Percentiles rank a stretch among this genome's conserved stretches.
Evolutionary conservation across 2,797 vertebrate species (phyloP).

Genomic region (Neomorphus geoffroyi): DNA sequence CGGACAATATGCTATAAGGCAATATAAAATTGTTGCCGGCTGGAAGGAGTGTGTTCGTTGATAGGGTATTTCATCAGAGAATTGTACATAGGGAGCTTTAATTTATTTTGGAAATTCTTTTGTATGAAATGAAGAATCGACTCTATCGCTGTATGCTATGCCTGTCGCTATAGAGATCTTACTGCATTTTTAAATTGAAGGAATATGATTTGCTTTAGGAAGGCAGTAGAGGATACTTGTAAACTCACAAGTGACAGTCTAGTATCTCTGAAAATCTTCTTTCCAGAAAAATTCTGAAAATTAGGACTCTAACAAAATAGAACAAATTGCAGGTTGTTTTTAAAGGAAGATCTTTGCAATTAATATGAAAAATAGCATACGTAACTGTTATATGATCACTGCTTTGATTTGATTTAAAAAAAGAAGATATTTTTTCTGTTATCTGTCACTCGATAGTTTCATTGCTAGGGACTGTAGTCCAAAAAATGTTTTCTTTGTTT

Average conservation of each 20-base stretch:
- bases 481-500: constrained; percentile 23
- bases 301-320: neutral
- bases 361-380: neutral
- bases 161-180: neutral
- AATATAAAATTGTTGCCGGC: neutral
- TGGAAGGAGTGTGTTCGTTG: neutral
- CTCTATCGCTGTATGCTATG: neutral
- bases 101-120: neutral
- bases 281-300: neutral
- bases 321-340: neutral
- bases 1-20: neutral
- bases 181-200: neutral
- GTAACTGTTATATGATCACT: neutral
- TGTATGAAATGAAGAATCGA: neutral
- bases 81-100: neutral
- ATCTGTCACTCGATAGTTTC: neutral
- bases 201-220: neutral
- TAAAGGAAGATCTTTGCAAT: neutral
- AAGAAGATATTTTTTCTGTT: neutral
- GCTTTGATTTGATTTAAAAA: neutral
- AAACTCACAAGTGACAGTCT: neutral
- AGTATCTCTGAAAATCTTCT: neutral
- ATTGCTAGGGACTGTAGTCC: neutral
- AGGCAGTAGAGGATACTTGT: neutral
- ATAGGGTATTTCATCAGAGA: neutral